Conservation (phyloP, 2,113 vertebrate genomes). For the Rhadina sibilatrix region DNA sequence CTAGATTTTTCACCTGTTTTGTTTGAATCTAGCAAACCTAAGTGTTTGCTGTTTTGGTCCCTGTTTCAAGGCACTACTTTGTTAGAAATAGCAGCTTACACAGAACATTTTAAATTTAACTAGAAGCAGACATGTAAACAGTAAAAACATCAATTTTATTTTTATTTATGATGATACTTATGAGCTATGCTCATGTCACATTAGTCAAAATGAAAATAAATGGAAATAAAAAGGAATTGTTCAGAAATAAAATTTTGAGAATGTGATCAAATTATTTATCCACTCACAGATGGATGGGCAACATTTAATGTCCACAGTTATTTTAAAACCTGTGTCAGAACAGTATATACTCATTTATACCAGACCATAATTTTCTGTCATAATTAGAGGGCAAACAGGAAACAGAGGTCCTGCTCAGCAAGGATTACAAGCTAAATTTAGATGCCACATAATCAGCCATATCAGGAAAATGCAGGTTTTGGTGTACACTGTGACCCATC, state of each 20-base stretch:
- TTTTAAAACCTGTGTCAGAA: not conserved
- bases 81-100: not conserved
- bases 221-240: not conserved
- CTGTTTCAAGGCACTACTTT: not conserved
- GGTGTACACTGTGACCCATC: not conserved
- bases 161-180: not conserved
- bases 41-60: not conserved
- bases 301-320: not conserved
- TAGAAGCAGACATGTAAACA: not conserved
- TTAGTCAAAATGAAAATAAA: not conserved
- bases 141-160: not conserved
- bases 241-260: not conserved
- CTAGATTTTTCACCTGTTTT: not conserved
- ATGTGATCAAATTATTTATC: not conserved
- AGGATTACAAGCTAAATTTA: slow-evolving; percentile 33
- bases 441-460: not conserved
- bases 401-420: not conserved
- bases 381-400: slow-evolving; percentile 21
- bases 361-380: not conserved
- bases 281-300: not conserved
- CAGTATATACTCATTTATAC: not conserved
- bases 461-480: slow-evolving; percentile 25
- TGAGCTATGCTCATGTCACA: not conserved
- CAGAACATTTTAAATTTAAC: not conserved
- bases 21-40: not conserved